Evolutionary conservation across 2,113 vertebrate species (phyloP).

Genomic region (Numida meleagris): DNA sequence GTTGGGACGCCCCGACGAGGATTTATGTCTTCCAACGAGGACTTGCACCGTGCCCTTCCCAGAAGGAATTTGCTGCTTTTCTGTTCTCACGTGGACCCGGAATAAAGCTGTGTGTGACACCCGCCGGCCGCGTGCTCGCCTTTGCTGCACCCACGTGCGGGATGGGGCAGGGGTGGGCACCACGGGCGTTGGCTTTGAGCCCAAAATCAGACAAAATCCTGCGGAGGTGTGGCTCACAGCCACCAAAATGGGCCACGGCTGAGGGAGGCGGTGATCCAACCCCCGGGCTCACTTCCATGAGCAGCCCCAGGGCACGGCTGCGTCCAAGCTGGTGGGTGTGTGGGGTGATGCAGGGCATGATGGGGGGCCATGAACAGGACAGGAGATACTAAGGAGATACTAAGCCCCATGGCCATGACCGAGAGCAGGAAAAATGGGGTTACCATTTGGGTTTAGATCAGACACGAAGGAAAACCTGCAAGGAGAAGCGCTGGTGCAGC

Average conservation of each 20-base stretch:
- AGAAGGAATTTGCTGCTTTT: background rate
- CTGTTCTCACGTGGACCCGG: background rate
- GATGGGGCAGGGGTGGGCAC: background rate
- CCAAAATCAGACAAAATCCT: background rate
- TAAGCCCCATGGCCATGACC: background rate
- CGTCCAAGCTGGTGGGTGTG: background rate
- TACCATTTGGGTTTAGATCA: background rate
- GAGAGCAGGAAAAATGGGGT: background rate
- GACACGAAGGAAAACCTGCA: background rate
- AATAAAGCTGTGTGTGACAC: background rate
- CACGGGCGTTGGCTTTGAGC: background rate
- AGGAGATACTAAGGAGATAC: background rate
- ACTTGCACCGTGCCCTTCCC: background rate
- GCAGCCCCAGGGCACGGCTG: background rate
- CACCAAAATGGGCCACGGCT: background rate
- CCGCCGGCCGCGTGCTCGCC: background rate
- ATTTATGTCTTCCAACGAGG: background rate
- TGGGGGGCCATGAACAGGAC: background rate
- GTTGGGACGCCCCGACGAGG: background rate
- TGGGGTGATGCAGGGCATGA: background rate
- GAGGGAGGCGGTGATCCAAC: background rate
- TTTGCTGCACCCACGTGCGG: background rate
- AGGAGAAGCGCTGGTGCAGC: background rate
- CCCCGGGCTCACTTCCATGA: background rate
- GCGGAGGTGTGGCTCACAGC: background rate